phyloP scores from a whole-genome alignment of 2,113 vertebrate genomes.

The Ahaetulla prasina region DNA sequence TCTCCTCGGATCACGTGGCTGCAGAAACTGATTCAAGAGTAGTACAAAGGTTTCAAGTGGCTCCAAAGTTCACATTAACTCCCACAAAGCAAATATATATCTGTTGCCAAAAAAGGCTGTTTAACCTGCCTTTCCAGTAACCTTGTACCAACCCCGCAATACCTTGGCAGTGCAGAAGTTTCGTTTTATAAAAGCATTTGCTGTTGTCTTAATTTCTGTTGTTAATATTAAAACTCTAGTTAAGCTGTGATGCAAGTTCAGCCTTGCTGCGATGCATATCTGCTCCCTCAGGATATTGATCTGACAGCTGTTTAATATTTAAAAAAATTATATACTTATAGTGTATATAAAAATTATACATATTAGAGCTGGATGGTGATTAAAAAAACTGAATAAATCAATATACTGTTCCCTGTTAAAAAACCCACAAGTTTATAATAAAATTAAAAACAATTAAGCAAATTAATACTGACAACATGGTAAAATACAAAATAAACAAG shows the following conservation, averaged over 20 bases:
- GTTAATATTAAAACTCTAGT: background rate
- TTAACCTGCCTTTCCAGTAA: background rate
- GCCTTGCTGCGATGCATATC: background rate
- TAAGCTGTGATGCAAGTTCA: background rate
- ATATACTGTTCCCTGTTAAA: background rate
- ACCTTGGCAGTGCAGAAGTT: background rate
- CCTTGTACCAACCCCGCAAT: background rate
- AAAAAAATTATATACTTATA: background rate
- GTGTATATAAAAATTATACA: background rate
- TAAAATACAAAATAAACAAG: background rate
- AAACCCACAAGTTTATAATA: background rate
- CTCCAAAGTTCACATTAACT: background rate
- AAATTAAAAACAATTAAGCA: background rate
- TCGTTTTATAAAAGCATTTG: background rate
- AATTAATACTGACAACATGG: background rate
- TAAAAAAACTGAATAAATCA: background rate
- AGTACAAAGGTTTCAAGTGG: background rate
- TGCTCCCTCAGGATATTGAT: background rate
- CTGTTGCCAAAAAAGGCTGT: background rate
- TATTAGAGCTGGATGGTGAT: background rate
- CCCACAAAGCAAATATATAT: background rate
- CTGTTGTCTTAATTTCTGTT: background rate
- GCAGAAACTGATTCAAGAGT: background rate
- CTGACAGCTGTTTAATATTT: background rate
- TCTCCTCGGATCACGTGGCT: background rate